Base-by-base conservation (phyloP, 2,113 vertebrate species). In the Litocranius walleri region DNA sequence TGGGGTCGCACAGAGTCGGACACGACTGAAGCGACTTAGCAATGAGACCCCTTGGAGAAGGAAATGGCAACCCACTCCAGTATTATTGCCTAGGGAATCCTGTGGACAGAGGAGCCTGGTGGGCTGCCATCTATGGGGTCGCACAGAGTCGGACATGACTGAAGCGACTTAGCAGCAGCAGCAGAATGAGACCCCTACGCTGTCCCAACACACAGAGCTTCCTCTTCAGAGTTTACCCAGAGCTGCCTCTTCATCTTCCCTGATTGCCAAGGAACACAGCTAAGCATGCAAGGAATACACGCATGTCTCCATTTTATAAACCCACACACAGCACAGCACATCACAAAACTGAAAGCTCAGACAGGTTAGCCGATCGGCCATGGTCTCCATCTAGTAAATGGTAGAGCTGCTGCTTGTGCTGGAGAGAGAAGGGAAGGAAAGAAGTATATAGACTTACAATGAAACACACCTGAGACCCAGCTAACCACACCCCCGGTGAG, bases 91-190 rank as follows among this genome's bases (percentile, higher is more conserved):
- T 33, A 15, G 62, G 33, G 62, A 64, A 64, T 64, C 30, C 62
- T 15, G 17, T 30, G 15, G 62, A 16, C 62, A 19, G 33, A 19
- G 33, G 62, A n/a, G 7, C 16, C 62, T 67, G 15, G 62, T 67
- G 33, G 62, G 62, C 33, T 67, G 62, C 33, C 2, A 1, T 67
- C 62, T n/a, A 1, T 10, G 33, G 33, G 33, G 33, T 36, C 2
- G 0, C n/a, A 36, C 8, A 67, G 17, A 67, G 17, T 67, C 0
- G n/a, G 64, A 67, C 17, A 36, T 0, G 17, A 67, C n/a, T 67
- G 64, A 67, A 67, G 64, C 0, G 2, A 71, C n/a, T 71, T 36
- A 71, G 64, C n/a, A 71, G 64, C 30, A 64, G 62, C 67, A 23
- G 67, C n/a, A 40, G 67, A 40, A 40, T 45, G 23, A 59, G 15